Evolutionary conservation across 1,140 invertebrate species (phyloP), one percentile per base, ranked within the genome.

Genomic region (Lasioglossum baleicum): DNA sequence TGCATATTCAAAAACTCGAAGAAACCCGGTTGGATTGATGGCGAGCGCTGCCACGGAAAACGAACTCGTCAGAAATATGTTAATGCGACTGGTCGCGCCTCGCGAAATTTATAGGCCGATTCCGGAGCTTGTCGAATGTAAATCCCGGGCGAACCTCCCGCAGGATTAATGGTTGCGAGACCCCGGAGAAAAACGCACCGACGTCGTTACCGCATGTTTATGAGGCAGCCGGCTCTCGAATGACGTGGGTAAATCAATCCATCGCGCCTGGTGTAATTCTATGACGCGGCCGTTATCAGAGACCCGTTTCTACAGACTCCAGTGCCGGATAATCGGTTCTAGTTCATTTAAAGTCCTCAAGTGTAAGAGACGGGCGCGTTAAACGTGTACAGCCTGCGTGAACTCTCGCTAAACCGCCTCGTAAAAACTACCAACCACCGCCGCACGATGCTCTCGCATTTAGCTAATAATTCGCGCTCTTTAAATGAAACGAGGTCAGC

Each of bases 1-100:
- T 88, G 84, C 79, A 90, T 89, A 88, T 90, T 88, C 83, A 85
- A 73, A 84, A 87, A 85, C 66, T 76, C 66, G 75, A 83, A 82
- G 88, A 81, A 86, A 74, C 70, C 22, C 61, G 40, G 35, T 35
- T 35, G 35, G 74, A 79, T 42, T 4, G 26, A 53, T 20, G 11
- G 42, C 13, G 53, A 64, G 48, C 35, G 73, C 67, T 71, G 80
- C 63, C 56, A 63, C 79, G 72, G 75, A 82, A 75, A 85, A 77
- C 80, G 61, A 83, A 85, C 72, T 81, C 79, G 78, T 82, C 75
- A 83, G 75, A 83, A 82, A 75, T 84, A 82, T 86, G 84, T 85
- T 86, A 87, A 86, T 84, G 78, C 71, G 74, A 69, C 68, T 77
- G 35, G 42, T 85, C 81, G 74, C 83, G 79, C 75, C 64, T 71